Base-by-base conservation (phyloP, 2,113 vertebrate species). In the Lampris incognitus region DNA sequence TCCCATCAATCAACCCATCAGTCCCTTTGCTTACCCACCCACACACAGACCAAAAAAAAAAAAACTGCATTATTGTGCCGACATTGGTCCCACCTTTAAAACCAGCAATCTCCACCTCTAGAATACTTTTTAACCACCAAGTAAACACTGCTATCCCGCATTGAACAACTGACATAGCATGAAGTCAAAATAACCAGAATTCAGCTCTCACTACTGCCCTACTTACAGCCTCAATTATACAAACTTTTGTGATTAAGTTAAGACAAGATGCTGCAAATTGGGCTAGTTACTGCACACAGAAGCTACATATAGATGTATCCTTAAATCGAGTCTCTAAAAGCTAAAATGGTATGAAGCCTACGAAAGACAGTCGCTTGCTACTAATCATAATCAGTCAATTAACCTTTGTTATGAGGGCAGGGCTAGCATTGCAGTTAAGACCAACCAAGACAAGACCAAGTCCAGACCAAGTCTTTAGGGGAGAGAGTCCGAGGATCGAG, bases 71-170 rank as follows among this genome's bases (percentile, higher is more conserved):
- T 24, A 8, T 10, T 3, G 49, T 74, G 65, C 36, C 60, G 68
- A 82, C 10, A 36, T 36, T 76, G 2, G 9, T 44, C 60, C 62
- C 62, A 69, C 81, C 78, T 55, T 74, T 39, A 58, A 84, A 52
- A 58, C 38, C 4, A 7, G 52, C 52, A 40, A 1, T 50, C 81
- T 57, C 75, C 64, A 58, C 71, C 79, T 66, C 72, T 24, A 11
- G 2, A 44, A 40, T 4, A 54, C 40, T 38, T 41, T 55, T 73
- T 63, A 55, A 13, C 1, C 1, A 9, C 6, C 3, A 6, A 51
- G 71, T 58, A 67, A 81, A 85, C 76, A 42, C 24, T 44, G 56
- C 63, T n/a, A 63, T 82, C 79, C 80, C 52, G 66, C 48, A 38
- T 66, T 49, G 44, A 69, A 74, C 55, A 36, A 68, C 74, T 63